These are phyloP conservation scores for Athalia circularis DNA, from an alignment of 2,888 invertebrate species.

Conservation along the genomic window DNA sequence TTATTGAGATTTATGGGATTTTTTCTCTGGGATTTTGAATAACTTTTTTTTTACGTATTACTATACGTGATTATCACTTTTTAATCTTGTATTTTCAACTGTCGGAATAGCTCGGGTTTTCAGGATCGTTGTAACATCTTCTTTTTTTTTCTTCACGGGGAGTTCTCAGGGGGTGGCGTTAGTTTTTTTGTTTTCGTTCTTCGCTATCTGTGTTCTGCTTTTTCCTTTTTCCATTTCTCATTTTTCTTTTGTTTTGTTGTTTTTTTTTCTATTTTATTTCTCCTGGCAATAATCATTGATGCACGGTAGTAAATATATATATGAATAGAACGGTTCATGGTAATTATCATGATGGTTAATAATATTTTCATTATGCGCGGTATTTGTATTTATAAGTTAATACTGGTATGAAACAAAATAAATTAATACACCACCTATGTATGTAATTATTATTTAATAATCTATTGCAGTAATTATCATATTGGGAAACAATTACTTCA, in stretches of 20 bases:
- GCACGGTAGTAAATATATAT: neutral
- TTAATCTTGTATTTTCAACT: constrained; percentile 38
- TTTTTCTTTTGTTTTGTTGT: neutral
- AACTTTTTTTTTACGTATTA: neutral
- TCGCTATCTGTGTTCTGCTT: neutral
- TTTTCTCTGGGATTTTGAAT: constrained; percentile 26
- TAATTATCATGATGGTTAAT: neutral
- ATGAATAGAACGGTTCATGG: neutral
- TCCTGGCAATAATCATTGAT: neutral
- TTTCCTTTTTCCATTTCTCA: neutral
- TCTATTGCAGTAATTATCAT: too few species aligned
- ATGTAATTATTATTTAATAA: too few species aligned
- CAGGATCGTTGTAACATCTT: too few species aligned
- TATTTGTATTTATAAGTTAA: too few species aligned
- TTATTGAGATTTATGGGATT: too few species aligned
- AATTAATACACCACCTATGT: too few species aligned
- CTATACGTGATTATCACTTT: too few species aligned
- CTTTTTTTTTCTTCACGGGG: neutral
- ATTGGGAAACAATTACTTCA: too few species aligned
- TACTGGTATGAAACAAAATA: too few species aligned
- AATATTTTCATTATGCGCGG: too few species aligned
- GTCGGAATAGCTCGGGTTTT: constrained; percentile 51
- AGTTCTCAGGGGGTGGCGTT: constrained; percentile 45
- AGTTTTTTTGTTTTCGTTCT: constrained; percentile 17
- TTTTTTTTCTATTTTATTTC: neutral